Evolutionary conservation across 2,888 invertebrate genomes (phyloP).

Genomic region (Chymomyza procnemis): DNA sequence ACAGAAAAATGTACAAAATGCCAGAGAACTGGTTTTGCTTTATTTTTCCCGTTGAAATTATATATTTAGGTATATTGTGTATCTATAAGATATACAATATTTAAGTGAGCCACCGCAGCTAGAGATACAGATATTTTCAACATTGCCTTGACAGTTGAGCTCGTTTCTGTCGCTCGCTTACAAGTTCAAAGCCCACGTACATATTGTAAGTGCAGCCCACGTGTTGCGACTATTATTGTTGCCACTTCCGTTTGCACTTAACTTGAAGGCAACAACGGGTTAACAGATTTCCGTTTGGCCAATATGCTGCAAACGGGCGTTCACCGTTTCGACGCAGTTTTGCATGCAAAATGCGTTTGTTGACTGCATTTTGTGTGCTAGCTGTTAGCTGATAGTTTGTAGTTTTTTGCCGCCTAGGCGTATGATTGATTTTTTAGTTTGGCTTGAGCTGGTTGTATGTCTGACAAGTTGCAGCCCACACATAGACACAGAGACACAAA

Average conservation of each 20-base stretch:
- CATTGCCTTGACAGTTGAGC: neutral
- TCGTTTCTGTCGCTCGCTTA: neutral
- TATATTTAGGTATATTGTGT: constrained; percentile 38
- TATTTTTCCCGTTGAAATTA: constrained; percentile 15
- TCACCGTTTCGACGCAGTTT: constrained; percentile 4
- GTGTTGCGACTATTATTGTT: constrained; percentile 8
- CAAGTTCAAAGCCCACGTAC: constrained; percentile 48
- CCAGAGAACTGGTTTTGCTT: constrained; percentile 51
- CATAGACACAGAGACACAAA: neutral
- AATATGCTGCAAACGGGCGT: constrained; percentile 26
- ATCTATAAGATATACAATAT: constrained; percentile 49
- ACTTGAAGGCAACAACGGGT: constrained; percentile 41
- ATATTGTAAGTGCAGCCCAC: neutral
- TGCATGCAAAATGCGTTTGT: neutral
- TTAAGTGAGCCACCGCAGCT: constrained; percentile 29
- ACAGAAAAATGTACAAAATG: constrained; percentile 26
- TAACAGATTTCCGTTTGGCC: constrained; percentile 67
- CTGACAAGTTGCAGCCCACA: neutral
- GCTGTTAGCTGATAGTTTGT: constrained; percentile 17
- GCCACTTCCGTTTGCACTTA: constrained; percentile 8
- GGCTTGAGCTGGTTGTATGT: constrained; percentile 2
- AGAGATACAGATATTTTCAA: neutral
- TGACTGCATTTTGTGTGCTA: neutral
- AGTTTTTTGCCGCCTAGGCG: constrained; percentile 49
- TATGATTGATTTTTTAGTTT: constrained; percentile 48